Evolutionary conservation across 2,888 invertebrate genomes (phyloP).

Genomic region (Sphaeridia pumilis): DNA sequence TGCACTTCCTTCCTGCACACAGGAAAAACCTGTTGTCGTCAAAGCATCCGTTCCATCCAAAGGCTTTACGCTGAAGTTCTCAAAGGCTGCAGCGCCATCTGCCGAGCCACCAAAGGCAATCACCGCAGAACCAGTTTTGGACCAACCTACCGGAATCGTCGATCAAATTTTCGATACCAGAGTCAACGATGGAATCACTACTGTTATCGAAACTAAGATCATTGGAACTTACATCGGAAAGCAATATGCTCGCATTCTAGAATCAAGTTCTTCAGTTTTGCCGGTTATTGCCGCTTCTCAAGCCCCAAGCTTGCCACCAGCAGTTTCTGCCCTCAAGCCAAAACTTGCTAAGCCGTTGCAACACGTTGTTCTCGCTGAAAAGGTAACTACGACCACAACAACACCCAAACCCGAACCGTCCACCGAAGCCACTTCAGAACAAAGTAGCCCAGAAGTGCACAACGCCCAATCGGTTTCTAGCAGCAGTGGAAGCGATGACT

Average conservation of each 20-base stretch:
- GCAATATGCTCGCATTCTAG: slow-evolving; percentile 76
- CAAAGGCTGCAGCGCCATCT: slow-evolving; percentile 13
- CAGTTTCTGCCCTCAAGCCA: background rate
- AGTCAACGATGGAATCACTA: slow-evolving; percentile 68
- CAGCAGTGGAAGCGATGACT: slow-evolving; percentile 15
- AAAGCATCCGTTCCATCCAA: no score
- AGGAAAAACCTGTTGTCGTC: no score
- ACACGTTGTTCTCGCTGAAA: slow-evolving; percentile 11
- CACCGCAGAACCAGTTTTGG: no score
- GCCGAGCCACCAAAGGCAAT: background rate
- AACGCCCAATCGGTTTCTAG: slow-evolving; percentile 27
- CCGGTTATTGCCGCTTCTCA: slow-evolving; percentile 18
- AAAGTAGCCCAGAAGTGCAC: slow-evolving; percentile 7
- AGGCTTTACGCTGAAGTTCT: slow-evolving; percentile 33
- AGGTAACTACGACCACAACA: slow-evolving; percentile 10
- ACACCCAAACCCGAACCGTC: slow-evolving; percentile 7
- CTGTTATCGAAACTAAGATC: slow-evolving; percentile 78
- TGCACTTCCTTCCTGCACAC: no score
- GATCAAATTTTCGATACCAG: slow-evolving; percentile 73
- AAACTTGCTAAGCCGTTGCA: background rate
- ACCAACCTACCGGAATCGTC: slow-evolving; percentile 64
- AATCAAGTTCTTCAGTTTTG: slow-evolving; percentile 58
- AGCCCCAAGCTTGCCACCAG: slow-evolving; percentile 9
- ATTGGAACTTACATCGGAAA: slow-evolving; percentile 77
- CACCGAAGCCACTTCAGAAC: background rate